Evolutionary conservation across 2,888 invertebrate species (phyloP).

Genomic region (Ochropleura plecta): DNA sequence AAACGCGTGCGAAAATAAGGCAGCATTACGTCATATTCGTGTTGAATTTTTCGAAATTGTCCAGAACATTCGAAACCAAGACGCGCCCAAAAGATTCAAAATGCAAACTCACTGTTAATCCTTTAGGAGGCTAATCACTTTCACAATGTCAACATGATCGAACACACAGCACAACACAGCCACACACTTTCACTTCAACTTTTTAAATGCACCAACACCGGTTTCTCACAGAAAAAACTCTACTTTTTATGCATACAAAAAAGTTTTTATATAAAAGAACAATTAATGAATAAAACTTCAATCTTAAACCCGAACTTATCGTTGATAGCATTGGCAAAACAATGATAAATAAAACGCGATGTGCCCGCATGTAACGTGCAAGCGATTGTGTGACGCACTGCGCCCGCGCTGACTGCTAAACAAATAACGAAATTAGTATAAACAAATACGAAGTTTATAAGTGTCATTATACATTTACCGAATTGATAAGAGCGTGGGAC

Average conservation of each 20-base stretch:
- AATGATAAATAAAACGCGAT: slow-evolving; percentile 54
- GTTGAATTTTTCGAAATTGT: background rate
- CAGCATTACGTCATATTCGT: background rate
- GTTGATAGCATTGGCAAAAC: slow-evolving; percentile 53
- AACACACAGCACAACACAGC: slow-evolving; percentile 11
- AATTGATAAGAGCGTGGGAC: slow-evolving; percentile 34
- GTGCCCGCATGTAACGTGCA: slow-evolving; percentile 23
- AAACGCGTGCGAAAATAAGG: background rate
- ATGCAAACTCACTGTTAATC: slow-evolving; percentile 47
- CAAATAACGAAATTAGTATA: slow-evolving; percentile 49
- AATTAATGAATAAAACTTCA: slow-evolving; percentile 38
- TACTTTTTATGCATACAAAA: background rate
- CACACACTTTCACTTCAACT: slow-evolving; percentile 46
- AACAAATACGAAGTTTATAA: slow-evolving; percentile 45
- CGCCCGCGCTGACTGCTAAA: slow-evolving; percentile 23
- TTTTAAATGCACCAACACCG: slow-evolving; percentile 13
- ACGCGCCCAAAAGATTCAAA: background rate
- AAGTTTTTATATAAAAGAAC: slow-evolving; percentile 6
- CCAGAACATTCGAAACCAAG: slow-evolving; percentile 9
- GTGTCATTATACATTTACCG: slow-evolving; percentile 31
- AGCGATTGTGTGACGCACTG: slow-evolving; percentile 39
- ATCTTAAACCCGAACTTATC: slow-evolving; percentile 49
- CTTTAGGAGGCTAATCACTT: slow-evolving; percentile 29
- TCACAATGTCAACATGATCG: slow-evolving; percentile 40
- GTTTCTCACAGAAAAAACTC: background rate